Conservation (phyloP, 2,797 vertebrate genomes). For the Crypturellus tataupa region DNA sequence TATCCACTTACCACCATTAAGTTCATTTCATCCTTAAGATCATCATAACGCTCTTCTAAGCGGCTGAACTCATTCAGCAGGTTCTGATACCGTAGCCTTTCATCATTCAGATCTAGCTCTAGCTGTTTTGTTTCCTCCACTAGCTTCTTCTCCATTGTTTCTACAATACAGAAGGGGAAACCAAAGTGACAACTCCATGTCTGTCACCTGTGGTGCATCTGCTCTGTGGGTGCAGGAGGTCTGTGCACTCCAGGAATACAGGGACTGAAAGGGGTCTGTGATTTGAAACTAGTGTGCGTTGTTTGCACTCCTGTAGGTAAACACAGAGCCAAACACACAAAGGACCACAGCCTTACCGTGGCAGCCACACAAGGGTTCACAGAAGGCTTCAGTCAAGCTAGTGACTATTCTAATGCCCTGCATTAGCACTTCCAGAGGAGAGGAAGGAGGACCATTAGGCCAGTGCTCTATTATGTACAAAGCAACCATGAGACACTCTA, state of each 20-base stretch:
- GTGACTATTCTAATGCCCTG: neutral
- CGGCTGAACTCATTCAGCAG: constrained; percentile 95
- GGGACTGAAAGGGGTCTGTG: neutral
- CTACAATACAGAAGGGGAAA: constrained; percentile 73
- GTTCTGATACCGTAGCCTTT: constrained; percentile 96
- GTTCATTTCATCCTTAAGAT: constrained; percentile 92
- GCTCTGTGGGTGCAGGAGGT: neutral
- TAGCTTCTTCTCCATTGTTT: constrained; percentile 91
- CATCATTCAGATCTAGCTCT: constrained; percentile 94
- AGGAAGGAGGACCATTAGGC: neutral
- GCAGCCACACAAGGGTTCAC: neutral
- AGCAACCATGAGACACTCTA: neutral
- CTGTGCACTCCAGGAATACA: neutral
- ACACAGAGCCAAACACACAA: neutral
- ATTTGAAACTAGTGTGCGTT: neutral
- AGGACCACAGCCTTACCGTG: neutral
- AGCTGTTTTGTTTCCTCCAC: constrained; percentile 93
- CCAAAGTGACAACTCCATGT: neutral
- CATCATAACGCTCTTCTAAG: constrained; percentile 95
- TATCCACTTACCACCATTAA: constrained; percentile 85
- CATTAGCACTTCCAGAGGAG: neutral
- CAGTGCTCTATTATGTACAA: neutral
- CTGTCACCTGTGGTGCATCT: neutral
- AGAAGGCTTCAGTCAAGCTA: neutral
- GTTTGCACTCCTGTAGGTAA: neutral